A percentile compares a stretch with the other conserved stretches of the same genome.
Evolutionary conservation across 2,113 vertebrate genomes (phyloP).

Genomic region (Columba livia): DNA sequence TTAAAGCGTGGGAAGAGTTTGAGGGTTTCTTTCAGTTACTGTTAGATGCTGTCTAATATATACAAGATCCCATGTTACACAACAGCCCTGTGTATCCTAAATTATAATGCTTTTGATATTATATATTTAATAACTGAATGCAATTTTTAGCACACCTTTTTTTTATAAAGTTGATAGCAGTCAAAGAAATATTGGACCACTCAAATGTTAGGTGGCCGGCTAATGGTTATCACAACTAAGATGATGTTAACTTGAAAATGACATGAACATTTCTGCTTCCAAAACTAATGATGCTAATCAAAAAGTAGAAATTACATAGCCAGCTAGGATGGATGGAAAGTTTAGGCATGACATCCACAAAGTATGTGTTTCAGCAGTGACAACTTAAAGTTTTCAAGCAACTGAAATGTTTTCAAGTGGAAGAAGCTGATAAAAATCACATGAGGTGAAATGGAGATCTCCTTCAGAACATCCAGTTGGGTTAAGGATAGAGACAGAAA

Average conservation of each 20-base stretch:
- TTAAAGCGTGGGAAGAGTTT: not conserved
- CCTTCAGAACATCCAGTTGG: not conserved
- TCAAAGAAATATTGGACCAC: not conserved
- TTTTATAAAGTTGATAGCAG: not conserved
- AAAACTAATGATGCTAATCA: not conserved
- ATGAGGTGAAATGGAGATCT: not conserved
- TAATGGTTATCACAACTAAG: not conserved
- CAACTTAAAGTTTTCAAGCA: conserved; percentile 16
- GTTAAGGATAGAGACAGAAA: not conserved
- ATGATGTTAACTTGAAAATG: not conserved
- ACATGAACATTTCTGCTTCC: not conserved
- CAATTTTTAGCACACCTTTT: not conserved
- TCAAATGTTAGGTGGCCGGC: not conserved
- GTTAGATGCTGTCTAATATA: not conserved
- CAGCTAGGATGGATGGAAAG: not conserved
- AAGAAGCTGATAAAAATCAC: not conserved
- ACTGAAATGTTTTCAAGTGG: not conserved
- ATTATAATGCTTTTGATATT: not conserved
- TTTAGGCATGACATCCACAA: not conserved
- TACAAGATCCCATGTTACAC: not conserved
- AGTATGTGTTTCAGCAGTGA: not conserved
- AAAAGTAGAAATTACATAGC: not conserved
- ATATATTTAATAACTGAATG: not conserved
- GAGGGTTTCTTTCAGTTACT: not conserved
- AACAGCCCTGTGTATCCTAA: not conserved